phyloP scores from a whole-genome alignment of 2,797 vertebrate genomes.

The Epinephelus awoara region DNA sequence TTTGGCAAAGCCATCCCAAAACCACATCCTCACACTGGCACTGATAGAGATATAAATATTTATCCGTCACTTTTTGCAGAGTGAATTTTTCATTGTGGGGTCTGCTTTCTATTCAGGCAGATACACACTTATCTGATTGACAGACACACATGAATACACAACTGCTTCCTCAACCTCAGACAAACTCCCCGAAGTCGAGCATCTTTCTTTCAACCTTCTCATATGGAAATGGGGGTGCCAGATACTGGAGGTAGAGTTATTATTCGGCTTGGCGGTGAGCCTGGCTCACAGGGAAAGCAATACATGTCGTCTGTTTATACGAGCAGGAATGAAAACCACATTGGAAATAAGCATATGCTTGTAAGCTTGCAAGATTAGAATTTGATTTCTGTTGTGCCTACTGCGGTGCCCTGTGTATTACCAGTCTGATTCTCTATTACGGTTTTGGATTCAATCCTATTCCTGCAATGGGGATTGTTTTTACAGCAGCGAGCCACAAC shows the following conservation, averaged over 20 bases:
- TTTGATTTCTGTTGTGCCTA: constrained; percentile 51
- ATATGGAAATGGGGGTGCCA: constrained; percentile 46
- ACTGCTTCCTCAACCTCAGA: constrained; percentile 30
- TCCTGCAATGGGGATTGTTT: constrained; percentile 57
- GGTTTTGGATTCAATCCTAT: constrained; percentile 46
- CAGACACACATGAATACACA: constrained; percentile 45
- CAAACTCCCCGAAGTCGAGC: constrained; percentile 37
- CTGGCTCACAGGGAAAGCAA: constrained; percentile 37
- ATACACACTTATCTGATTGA: constrained; percentile 55
- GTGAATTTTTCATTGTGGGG: constrained; percentile 37
- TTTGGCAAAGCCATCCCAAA: constrained; percentile 13
- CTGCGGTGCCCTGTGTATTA: constrained; percentile 43
- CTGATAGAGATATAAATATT: constrained; percentile 55
- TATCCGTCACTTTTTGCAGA: constrained; percentile 31
- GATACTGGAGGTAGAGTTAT: constrained; percentile 42
- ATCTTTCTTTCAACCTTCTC: constrained; percentile 33
- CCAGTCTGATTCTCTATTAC: constrained; percentile 51
- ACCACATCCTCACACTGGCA: constrained; percentile 13
- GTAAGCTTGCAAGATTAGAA: constrained; percentile 53
- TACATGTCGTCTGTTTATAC: constrained; percentile 44
- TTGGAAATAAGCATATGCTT: constrained; percentile 34
- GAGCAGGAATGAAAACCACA: constrained; percentile 33
- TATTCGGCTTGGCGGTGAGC: constrained; percentile 43
- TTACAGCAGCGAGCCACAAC: constrained; percentile 22
- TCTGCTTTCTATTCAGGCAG: constrained; percentile 48